Evolutionary conservation across 2,888 invertebrate species (phyloP).

Genomic region (Chaetogeoica ovagalla): DNA sequence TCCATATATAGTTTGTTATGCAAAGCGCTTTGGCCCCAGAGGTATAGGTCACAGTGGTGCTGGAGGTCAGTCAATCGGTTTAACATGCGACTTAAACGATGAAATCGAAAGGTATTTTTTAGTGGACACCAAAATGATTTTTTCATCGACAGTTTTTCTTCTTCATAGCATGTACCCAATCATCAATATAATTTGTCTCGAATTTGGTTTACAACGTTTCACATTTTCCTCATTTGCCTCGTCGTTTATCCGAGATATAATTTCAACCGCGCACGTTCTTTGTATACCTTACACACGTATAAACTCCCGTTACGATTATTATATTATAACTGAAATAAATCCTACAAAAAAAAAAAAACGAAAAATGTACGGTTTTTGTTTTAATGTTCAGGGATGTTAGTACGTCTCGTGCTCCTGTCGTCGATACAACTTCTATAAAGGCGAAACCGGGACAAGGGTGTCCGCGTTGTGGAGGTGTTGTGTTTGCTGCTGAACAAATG

Average conservation of each 20-base stretch:
- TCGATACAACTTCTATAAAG: conserved; percentile 78
- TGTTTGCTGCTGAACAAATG: conserved; percentile 92
- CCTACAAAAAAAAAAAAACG: too few relatives aligned
- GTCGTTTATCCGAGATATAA: not conserved
- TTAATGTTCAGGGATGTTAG: conserved; percentile 56
- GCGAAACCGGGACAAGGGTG: conserved; percentile 86
- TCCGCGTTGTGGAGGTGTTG: conserved; percentile 85
- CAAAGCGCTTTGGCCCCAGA: conserved; percentile 91
- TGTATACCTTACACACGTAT: not conserved
- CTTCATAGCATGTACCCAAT: conserved; percentile 23
- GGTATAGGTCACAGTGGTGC: conserved; percentile 81
- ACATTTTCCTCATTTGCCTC: not conserved
- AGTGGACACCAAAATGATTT: conserved; percentile 14
- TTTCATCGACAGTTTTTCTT: not conserved
- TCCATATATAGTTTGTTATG: conserved; percentile 87
- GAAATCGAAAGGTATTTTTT: conserved; percentile 44
- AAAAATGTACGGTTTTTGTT: not conserved
- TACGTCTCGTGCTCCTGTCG: conserved; percentile 63
- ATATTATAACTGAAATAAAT: not conserved
- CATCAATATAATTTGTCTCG: not conserved
- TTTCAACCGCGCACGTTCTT: not conserved
- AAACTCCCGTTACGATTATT: not conserved
- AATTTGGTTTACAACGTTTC: not conserved
- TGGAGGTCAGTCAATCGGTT: conserved; percentile 80
- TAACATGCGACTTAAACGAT: conserved; percentile 82